These are phyloP conservation scores for Pherbina coryleti DNA, from an alignment of 2,888 invertebrate species.

Conservation along the genomic window DNA sequence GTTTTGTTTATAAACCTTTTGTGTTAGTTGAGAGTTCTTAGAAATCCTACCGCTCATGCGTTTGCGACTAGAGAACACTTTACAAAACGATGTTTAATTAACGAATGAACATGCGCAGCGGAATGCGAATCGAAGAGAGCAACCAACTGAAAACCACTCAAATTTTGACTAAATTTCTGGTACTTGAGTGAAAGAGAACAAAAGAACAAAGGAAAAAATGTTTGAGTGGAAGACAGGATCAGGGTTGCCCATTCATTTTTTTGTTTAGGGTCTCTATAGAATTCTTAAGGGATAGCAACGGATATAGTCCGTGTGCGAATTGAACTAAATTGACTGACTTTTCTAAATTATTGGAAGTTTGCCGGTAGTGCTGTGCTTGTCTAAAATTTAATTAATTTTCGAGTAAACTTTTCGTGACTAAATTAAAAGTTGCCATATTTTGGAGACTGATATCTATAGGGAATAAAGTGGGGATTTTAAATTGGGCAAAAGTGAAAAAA, in stretches of 20 bases:
- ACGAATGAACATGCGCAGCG: constrained; percentile 56
- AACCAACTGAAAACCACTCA: not conserved
- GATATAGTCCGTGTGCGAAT: too few species aligned
- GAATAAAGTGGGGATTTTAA: too few species aligned
- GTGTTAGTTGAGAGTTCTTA: not conserved
- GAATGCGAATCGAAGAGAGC: constrained; percentile 31
- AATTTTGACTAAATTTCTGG: not conserved
- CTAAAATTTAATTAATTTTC: too few species aligned
- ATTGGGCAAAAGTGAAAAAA: too few species aligned
- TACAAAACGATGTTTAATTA: constrained; percentile 40
- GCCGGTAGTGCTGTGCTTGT: too few species aligned
- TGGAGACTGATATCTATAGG: too few species aligned
- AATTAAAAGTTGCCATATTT: too few species aligned
- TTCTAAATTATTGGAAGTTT: too few species aligned
- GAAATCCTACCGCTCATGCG: constrained; percentile 3
- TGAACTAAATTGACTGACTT: too few species aligned
- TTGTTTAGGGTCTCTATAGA: too few species aligned
- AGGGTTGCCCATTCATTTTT: not conserved
- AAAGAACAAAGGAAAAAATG: not conserved
- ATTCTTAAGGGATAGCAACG: too few species aligned
- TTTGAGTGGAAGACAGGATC: not conserved
- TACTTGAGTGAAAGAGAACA: not conserved
- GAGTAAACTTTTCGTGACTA: too few species aligned
- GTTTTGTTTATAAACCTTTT: not conserved
- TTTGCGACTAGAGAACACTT: not conserved